Base-by-base conservation (phyloP, 2,888 invertebrate species). In the Xestia c-nigrum region DNA sequence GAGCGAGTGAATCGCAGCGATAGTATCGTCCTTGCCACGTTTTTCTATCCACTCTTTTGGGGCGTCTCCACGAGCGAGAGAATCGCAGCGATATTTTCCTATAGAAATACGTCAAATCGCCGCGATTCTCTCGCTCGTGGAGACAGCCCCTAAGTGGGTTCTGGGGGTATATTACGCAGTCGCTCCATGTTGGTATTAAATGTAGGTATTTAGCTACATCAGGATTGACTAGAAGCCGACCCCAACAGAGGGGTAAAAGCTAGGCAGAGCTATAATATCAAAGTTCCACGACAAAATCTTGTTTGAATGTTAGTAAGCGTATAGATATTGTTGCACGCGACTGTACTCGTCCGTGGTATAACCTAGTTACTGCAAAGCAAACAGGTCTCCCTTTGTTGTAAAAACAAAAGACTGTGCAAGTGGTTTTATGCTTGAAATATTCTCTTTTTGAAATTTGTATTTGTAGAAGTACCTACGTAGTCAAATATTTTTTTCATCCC, bases 251-350 rank as follows among this genome's bases (percentile, higher is more conserved):
- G 24, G 14, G 14, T 14, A 14, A 24, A 16, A 6, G 14, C 24
- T 31, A 16, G 14, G 57, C 14, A 31, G 59, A 24, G 24, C 3
- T 16, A 31, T 16, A 31, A 59, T 7, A 31, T 31, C 59, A 59
- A 31, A 16, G 1, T 57, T 64, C 40, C 1, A 21, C 43, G 0
- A 43, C n/a, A n/a, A 43, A 43, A n/a, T n/a, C n/a, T 14, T 14
- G 14, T 43, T 43, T 43, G n/a, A 64, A 43, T 43, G 40, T 43
- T 43, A 7, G n/a, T 64, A 16, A 43, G 14, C 7, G 50, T 21
- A 50, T 40, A 63, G 2, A 40, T 75, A 76, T 83, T 83, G 72
- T 64, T 68, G 75, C 43, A 63, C 61, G 70, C 63, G 14, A 40
- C 50, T 50, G n/a, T 40, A 46, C n/a, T 12, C 19, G 12, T 16